A percentile compares a stretch with the other conserved stretches of the same genome.
Evolutionary conservation across 2,888 invertebrate species (phyloP).

Genomic region (Campoplex capitator): DNA sequence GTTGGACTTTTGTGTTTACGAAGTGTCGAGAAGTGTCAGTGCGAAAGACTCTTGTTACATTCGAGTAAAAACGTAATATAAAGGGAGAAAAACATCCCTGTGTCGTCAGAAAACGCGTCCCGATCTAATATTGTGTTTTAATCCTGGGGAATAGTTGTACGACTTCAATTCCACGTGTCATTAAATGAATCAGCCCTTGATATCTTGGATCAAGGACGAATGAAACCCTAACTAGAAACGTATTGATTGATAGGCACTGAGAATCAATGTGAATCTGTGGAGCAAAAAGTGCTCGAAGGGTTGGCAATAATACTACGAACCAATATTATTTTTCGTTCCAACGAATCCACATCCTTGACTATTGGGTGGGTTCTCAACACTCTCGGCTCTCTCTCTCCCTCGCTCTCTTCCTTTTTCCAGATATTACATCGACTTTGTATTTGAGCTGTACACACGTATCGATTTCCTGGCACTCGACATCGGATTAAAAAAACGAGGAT

Average conservation of each 20-base stretch:
- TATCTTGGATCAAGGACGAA: conserved; percentile 3
- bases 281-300: background rate
- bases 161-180: background rate
- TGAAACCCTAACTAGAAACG: background rate
- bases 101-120: background rate
- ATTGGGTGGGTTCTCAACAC: background rate
- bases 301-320: background rate
- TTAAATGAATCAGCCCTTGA: background rate
- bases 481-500: background rate
- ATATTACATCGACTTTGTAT: conserved; percentile 42
- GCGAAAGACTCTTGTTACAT: background rate
- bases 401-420: conserved; percentile 7
- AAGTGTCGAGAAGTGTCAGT: background rate
- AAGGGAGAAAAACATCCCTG: background rate
- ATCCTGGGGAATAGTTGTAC: background rate
- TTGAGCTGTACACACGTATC: conserved; percentile 31
- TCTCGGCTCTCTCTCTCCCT: background rate
- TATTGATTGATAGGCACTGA: background rate
- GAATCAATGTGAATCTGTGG: background rate
- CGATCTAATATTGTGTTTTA: conserved; percentile 19
- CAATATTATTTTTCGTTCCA: conserved; percentile 45
- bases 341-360: background rate
- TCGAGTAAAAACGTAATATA: background rate
- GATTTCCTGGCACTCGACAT: conserved; percentile 36
- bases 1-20: conserved; percentile 6